Conservation (phyloP, 2,113 vertebrate species). For the Pedionomus torquatus region DNA sequence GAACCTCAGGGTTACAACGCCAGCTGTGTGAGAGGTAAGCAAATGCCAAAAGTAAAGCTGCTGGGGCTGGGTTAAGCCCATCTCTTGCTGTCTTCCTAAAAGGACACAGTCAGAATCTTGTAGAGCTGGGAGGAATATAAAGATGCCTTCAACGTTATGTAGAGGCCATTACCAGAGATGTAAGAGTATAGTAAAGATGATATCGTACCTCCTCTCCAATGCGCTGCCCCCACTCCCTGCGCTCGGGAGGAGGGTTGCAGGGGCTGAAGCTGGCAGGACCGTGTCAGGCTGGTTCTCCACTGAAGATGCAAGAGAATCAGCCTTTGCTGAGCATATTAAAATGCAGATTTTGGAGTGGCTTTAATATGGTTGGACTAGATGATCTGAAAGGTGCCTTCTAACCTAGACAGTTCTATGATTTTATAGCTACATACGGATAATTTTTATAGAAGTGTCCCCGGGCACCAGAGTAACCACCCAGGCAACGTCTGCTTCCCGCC, state of each 20-base stretch:
- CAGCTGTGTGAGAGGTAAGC: neutral
- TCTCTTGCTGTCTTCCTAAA: neutral
- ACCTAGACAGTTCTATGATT: too few relatives aligned
- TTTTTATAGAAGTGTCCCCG: neutral
- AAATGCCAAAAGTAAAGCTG: neutral
- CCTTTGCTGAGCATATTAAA: neutral
- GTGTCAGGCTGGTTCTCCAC: neutral
- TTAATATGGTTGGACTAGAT: neutral
- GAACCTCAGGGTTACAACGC: neutral
- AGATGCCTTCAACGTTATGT: rapidly evolving
- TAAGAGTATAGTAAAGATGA: neutral
- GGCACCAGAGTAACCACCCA: neutral
- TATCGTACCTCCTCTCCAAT: neutral
- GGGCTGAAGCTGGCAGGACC: neutral
- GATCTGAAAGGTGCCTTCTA: too few relatives aligned
- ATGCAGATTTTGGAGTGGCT: neutral
- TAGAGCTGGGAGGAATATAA: neutral
- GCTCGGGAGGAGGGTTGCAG: neutral
- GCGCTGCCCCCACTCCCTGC: rapidly evolving
- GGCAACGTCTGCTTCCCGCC: neutral
- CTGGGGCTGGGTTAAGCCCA: neutral
- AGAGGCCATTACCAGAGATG: neutral
- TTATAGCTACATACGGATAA: neutral
- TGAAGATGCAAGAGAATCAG: neutral
- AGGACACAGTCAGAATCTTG: neutral